Evolutionary conservation across 2,888 invertebrate species (phyloP).

Genomic region (Aplocera efformata): DNA sequence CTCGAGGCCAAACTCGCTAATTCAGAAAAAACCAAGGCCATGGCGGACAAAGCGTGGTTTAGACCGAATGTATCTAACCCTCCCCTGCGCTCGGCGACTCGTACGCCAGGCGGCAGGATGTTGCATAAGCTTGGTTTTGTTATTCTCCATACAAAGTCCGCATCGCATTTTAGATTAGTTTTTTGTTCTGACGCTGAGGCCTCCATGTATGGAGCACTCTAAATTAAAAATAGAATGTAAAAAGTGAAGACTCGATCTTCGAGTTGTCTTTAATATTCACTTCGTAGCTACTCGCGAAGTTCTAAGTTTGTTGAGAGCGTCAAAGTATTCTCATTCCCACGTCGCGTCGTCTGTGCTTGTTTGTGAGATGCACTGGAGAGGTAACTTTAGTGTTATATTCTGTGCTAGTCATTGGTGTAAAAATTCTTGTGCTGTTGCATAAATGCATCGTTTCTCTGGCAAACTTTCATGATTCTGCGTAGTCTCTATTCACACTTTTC

Average conservation of each 20-base stretch:
- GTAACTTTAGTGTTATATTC: constrained; percentile 16
- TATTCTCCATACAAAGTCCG: constrained; percentile 60
- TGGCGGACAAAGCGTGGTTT: constrained; percentile 58
- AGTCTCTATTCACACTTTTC: constrained; percentile 41
- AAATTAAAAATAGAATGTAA: constrained; percentile 16
- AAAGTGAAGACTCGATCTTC: constrained; percentile 27
- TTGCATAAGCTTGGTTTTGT: constrained; percentile 79
- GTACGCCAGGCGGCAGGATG: constrained; percentile 64
- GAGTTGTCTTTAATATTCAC: constrained; percentile 36
- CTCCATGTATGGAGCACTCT: constrained; percentile 23
- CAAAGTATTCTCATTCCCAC: constrained; percentile 56
- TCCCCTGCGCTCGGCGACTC: constrained; percentile 46
- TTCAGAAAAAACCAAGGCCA: constrained; percentile 76
- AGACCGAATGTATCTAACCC: constrained; percentile 65
- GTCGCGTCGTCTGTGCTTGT: constrained; percentile 42
- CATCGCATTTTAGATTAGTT: constrained; percentile 74
- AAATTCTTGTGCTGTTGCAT: constrained; percentile 35
- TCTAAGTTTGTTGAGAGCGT: constrained; percentile 53
- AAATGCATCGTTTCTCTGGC: constrained; percentile 55
- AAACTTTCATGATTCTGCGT: constrained; percentile 50
- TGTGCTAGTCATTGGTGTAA: constrained; percentile 20
- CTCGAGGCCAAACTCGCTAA: constrained; percentile 62
- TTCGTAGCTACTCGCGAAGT: constrained; percentile 38
- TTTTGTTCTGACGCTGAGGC: constrained; percentile 55
- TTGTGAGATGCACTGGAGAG: constrained; percentile 40